Conservation (phyloP, 2,113 vertebrate genomes). For the Sorex araneus region DNA sequence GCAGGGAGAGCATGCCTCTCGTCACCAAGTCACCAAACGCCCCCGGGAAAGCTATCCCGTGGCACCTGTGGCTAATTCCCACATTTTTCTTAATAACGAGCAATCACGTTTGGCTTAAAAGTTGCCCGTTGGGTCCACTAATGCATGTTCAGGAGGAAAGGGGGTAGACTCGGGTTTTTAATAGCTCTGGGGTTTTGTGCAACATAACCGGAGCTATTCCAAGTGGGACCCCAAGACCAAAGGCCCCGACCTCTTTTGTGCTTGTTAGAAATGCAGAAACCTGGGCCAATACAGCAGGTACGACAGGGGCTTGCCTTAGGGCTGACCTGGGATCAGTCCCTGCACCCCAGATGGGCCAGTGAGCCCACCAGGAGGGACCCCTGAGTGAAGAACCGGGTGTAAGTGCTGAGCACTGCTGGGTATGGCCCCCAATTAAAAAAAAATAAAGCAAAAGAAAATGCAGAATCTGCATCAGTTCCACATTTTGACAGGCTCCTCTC, state of each 20-base stretch:
- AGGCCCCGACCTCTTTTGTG: accelerated
- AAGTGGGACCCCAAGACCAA: background rate
- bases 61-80: background rate
- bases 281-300: too few species aligned
- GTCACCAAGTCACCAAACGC: background rate
- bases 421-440: too few species aligned
- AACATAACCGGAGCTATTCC: background rate
- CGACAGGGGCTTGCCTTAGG: too few species aligned
- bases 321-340: too few species aligned
- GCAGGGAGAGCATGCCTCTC: background rate
- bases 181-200: accelerated
- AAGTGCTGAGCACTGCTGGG: too few species aligned
- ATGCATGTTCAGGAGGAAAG: background rate
- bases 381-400: too few species aligned
- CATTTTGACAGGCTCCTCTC: background rate
- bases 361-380: too few species aligned
- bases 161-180: background rate
- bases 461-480: background rate
- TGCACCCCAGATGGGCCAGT: too few species aligned
- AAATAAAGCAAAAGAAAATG: too few species aligned
- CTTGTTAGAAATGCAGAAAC: accelerated
- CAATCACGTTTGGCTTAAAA: background rate
- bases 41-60: background rate
- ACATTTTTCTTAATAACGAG: background rate
- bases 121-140: background rate